Base-by-base conservation (phyloP, 2,888 invertebrate genomes). In the Cephus pygmeus region DNA sequence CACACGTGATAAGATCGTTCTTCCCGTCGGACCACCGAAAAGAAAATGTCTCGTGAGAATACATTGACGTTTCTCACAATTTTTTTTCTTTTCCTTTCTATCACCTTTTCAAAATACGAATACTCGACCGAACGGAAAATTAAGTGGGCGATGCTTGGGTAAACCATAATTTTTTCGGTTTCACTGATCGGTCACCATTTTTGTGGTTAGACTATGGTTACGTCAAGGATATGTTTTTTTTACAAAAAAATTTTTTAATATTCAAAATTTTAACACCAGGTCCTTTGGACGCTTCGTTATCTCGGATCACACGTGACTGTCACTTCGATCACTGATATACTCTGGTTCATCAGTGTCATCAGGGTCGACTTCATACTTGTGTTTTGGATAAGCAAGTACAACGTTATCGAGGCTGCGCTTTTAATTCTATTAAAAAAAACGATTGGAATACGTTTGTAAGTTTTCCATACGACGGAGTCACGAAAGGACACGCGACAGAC, bases 1-100 rank as follows among this genome's bases (percentile, higher is more conserved):
- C 80, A 69, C 80, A 80, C 83, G 83, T 76, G 81, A 82, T 79
- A 80, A 77, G 75, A 79, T 83, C 76, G 73, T 73, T 12, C 71
- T 35, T 35, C 33, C 33, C 31, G 71, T 34, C 33, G 71, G 33
- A 34, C 71, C 34, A 71, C 71, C 71, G 71, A 71, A 56, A 56
- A 56, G 15, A 35, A 35, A 35, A 56, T 56, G 56, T 56, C 56
- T 56, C 56, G 4, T 56, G 56, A 56, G 56, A 56, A 56, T 56
- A 23, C 56, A 56, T 56, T 23, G 56, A 23, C 78, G 35, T 79
- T 77, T 71, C 73, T 76, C 78, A 15, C 56, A 2, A 56, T 34
- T 23, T 23, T 23, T 56, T 56, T 56, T 40, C 4, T 40, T 15
- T 23, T 40, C 56, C 23, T 56, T 56, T 56, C 9, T 56, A 56